Evolutionary conservation across 2,888 invertebrate species (phyloP).

Genomic region (Machimus atricapillus): DNA sequence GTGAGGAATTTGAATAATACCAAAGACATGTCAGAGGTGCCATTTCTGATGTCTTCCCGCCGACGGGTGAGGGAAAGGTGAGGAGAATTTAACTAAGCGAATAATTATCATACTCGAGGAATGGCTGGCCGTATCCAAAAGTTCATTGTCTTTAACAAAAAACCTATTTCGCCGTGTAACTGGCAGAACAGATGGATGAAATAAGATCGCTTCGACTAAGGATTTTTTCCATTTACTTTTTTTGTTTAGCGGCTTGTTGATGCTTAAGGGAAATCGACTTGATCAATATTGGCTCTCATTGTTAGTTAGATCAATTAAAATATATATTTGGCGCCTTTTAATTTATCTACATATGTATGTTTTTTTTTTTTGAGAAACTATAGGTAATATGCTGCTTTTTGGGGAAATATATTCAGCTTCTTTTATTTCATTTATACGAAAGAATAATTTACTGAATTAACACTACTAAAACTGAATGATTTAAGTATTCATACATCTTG

Average conservation of each 20-base stretch:
- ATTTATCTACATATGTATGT: background rate
- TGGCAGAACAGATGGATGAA: background rate
- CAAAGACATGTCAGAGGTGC: background rate
- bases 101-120: background rate
- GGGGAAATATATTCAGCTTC: no score
- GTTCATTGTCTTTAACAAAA: background rate
- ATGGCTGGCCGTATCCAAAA: background rate
- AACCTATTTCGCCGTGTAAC: background rate
- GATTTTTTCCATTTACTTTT: background rate
- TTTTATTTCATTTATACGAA: no score
- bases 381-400: no score
- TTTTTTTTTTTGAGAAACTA: no score
- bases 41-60: background rate
- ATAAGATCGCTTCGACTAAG: background rate
- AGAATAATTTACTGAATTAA: no score
- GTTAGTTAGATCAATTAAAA: background rate
- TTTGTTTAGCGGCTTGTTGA: background rate
- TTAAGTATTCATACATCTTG: no score
- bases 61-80: background rate
- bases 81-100: background rate
- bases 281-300: background rate
- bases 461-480: no score
- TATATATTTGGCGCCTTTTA: background rate
- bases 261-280: background rate
- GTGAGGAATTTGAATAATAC: slow-evolving; percentile 15